These are phyloP conservation scores for Nyctereutes procyonoides DNA, from an alignment of 2,113 vertebrate species.

Conservation along the genomic window DNA sequence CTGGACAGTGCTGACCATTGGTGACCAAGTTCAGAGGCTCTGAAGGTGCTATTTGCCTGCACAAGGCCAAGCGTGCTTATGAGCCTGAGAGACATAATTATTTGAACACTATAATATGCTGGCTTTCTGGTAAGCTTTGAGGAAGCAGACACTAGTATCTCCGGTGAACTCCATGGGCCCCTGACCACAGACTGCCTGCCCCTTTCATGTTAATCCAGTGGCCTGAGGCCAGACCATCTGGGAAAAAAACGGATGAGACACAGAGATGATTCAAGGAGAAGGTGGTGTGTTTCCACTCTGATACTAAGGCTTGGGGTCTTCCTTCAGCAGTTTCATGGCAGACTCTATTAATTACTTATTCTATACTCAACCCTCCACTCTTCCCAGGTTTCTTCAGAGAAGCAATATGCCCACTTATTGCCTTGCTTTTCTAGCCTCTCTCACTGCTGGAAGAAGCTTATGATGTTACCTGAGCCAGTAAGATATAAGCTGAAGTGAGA, in stretches of 20 bases:
- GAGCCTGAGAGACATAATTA: background rate
- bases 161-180: background rate
- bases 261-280: background rate
- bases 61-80: background rate
- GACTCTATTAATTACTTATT: background rate
- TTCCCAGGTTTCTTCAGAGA: background rate
- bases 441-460: background rate
- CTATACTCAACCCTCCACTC: accelerated
- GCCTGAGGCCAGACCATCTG: background rate
- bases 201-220: background rate
- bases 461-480: background rate
- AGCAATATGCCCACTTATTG: background rate
- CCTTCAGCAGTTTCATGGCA: background rate
- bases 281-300: background rate
- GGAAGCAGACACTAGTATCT: background rate
- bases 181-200: background rate
- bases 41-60: background rate
- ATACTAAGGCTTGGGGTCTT: background rate
- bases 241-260: background rate
- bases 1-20: background rate
- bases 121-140: background rate
- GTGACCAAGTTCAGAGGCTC: background rate
- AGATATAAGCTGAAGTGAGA: background rate
- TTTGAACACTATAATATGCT: background rate
- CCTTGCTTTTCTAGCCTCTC: background rate